Evolutionary conservation across 2,888 invertebrate species (phyloP), one percentile per base, ranked within the genome.

Genomic region (Agrotis exclamationis): DNA sequence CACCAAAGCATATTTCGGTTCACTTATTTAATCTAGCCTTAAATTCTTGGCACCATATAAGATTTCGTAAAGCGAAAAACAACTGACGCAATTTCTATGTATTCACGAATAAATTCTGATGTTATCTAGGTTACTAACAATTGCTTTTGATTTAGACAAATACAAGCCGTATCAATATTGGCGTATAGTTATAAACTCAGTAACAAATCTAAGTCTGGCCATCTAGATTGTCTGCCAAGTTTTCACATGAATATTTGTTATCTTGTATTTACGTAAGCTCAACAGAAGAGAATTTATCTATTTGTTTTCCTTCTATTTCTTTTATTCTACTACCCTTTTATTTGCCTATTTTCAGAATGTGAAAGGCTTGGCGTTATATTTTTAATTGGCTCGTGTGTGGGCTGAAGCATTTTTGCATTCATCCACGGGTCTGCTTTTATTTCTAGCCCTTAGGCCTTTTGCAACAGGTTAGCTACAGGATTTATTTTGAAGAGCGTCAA

Each of bases 191-290:
- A 78, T 51, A 76, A 76, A 56, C 56, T 66, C 51, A 33, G 70
- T 69, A 44, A 68, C 76, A 75, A 80, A 64, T 79, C 79, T 28
- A 13, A 53, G 58, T 33, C 53, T 24, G 50, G 48, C 28, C 53
- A 69, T 62, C 64, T 47, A 58, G 11, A 44, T n/a, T 47, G 64
- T 80, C 77, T 77, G 77, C 70, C 80, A 77, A 77, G 76, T 80
- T 77, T 75, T 58, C 64, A 51, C 47, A 77, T 75, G 70, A 80
- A 77, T 77, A 69, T 75, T 24, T 64, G 50, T 54, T 84, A 76
- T 64, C 62, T 75, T 57, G 62, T 65, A 64, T 65, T 71, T 62
- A 67, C 54, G 57, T 63, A 79, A 74, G 39, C 44, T 56, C 44
- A 39, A 56, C 18, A 63, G 54, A 50, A 45, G 50, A 20, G 18